Evolutionary conservation across 1,140 invertebrate species (phyloP).

Genomic region (Bombus turneri): DNA sequence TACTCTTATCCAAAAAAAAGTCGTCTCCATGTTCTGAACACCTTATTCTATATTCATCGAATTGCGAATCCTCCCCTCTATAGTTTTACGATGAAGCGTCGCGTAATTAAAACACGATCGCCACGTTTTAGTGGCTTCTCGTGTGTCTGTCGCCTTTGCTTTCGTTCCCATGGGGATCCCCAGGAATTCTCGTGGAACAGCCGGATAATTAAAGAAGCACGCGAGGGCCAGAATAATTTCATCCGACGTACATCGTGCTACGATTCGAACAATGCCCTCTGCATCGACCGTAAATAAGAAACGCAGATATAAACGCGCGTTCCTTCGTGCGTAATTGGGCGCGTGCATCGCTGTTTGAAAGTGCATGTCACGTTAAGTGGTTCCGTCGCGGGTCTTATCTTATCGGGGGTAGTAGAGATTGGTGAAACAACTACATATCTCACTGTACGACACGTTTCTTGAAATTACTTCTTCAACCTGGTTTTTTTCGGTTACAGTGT

Average conservation of each 20-base stretch:
- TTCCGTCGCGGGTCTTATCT: slow-evolving; percentile 65
- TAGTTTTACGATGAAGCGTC: background rate
- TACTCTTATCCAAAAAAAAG: too few relatives aligned
- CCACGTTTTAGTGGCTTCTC: slow-evolving; percentile 20
- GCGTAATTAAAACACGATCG: slow-evolving; percentile 33
- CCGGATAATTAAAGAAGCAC: slow-evolving; percentile 36
- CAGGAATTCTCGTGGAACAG: background rate
- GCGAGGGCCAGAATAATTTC: background rate
- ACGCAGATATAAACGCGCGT: slow-evolving; percentile 40
- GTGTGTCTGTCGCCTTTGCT: slow-evolving; percentile 1
- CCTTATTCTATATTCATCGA: background rate
- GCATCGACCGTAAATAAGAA: slow-evolving; percentile 44
- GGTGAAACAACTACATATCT: slow-evolving; percentile 58
- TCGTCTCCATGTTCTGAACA: background rate
- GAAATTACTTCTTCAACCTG: slow-evolving; percentile 69
- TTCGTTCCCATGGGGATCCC: slow-evolving; percentile 27
- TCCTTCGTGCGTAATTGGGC: slow-evolving; percentile 46
- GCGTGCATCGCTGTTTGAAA: background rate
- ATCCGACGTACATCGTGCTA: slow-evolving; percentile 8
- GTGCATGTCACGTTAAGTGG: slow-evolving; percentile 38
- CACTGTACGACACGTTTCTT: slow-evolving; percentile 68
- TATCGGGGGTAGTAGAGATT: slow-evolving; percentile 59
- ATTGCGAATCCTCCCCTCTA: too few relatives aligned
- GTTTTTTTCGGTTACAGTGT: background rate
- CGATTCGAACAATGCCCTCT: slow-evolving; percentile 20